Evolutionary conservation across 1,140 invertebrate genomes (phyloP).

Genomic region (Ectropis grisescens): DNA sequence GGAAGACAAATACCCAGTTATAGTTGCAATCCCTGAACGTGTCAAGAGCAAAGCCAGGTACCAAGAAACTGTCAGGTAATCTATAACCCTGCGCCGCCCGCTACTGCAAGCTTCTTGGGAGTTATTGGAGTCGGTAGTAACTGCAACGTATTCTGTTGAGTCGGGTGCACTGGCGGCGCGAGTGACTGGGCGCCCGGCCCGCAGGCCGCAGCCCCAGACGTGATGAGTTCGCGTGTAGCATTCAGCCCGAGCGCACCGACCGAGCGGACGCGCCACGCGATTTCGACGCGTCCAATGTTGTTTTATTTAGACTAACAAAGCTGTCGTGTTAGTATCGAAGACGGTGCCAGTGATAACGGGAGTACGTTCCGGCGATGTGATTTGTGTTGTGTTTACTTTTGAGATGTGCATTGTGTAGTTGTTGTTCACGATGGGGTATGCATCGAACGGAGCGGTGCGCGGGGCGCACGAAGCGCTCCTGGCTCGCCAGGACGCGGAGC

Average conservation of each 20-base stretch:
- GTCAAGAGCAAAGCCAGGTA: too few species aligned
- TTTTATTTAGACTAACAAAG: too few species aligned
- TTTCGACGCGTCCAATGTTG: not conserved
- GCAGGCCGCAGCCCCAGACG: slow-evolving; percentile 15
- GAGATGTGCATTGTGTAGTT: slow-evolving; percentile 49
- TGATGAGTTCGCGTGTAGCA: slow-evolving; percentile 35
- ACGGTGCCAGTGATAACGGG: slow-evolving; percentile 50
- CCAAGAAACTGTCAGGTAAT: too few species aligned
- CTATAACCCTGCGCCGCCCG: too few species aligned
- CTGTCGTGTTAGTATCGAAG: slow-evolving; percentile 20
- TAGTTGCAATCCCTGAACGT: too few species aligned
- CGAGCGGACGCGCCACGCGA: slow-evolving; percentile 28
- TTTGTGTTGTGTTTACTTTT: slow-evolving; percentile 58
- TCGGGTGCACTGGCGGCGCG: too few species aligned
- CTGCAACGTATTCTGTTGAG: too few species aligned
- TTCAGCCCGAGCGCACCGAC: slow-evolving; percentile 42
- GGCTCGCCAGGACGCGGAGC: slow-evolving; percentile 89
- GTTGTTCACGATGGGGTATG: slow-evolving; percentile 83
- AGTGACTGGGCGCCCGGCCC: slow-evolving; percentile 23
- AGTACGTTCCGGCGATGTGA: slow-evolving; percentile 58
- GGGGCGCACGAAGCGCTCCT: slow-evolving; percentile 88
- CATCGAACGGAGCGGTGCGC: slow-evolving; percentile 84
- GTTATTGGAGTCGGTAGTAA: too few species aligned
- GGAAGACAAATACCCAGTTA: too few species aligned
- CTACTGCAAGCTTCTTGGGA: too few species aligned